Base-by-base conservation (phyloP, 2,888 invertebrate genomes). In the Andrena camellia region DNA sequence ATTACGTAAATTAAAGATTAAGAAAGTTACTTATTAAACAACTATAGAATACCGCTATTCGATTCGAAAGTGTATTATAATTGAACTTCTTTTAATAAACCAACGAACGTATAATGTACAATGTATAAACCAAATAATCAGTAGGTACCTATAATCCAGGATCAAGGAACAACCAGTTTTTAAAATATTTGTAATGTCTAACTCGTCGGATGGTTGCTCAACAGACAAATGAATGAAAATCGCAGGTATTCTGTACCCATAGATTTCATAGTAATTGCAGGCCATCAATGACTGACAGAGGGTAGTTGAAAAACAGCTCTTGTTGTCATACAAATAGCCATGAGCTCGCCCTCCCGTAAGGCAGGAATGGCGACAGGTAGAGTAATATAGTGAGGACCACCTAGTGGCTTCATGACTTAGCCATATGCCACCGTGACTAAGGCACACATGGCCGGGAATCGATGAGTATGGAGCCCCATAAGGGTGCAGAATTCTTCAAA, bases 371-470 rank as follows among this genome's bases (percentile, higher is more conserved):
- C 93, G 93, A 93, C 94, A 94, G 93, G 93, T 93, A 94, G 90
- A 89, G 91, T 93, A 92, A 93, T 93, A 93, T 92, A 93, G 89
- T 89, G 89, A 90, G 90, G 93, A 93, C 93, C 93, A 92, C 94
- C 93, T 93, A 94, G 93, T 93, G 93, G 89, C 93, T 93, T 93
- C 92, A 92, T 92, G 93, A 94, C 92, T 92, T 85, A 84, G 91
- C 94, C 94, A 94, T 94, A 94, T 94, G 94, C 92, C 93, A 91
- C 88, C 92, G 90, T 93, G 92, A 93, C 93, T 93, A 93, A 93
- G 93, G 92, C 93, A 88, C 94, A 94, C 94, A 94, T 94, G 94
- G 90, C 81, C 84, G 75, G 59, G 87, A 89, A 90, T 91, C 89
- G 87, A 89, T 85, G 88, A 71, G 35, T 75, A 75, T 20, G 29